Percentiles rank a stretch among this genome's conserved stretches.
These are phyloP conservation scores for Protonemura montana DNA, from an alignment of 2,888 invertebrate genomes.

Conservation along the genomic window DNA sequence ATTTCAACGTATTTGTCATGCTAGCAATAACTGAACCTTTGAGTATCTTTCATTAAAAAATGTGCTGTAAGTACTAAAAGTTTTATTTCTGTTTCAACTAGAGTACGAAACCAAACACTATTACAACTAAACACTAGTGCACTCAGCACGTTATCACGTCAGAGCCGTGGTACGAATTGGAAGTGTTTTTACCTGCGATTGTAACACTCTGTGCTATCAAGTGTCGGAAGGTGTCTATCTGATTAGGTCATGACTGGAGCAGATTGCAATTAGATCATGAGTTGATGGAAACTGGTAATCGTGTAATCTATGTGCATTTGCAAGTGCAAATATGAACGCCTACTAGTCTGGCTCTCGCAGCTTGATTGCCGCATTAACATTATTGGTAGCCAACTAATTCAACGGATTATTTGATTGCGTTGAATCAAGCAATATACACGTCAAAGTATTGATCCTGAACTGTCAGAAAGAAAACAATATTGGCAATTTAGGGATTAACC, in stretches of 20 bases:
- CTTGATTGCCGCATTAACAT: neutral
- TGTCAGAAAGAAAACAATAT: neutral
- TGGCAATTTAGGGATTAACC: neutral
- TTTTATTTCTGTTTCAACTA: no score
- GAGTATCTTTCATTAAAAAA: no score
- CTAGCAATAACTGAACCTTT: no score
- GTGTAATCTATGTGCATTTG: neutral
- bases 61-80: no score
- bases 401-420: neutral
- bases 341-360: neutral
- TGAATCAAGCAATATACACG: conserved; percentile 28
- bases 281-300: neutral
- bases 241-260: neutral
- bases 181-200: no score
- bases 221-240: neutral
- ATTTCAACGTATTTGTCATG: no score
- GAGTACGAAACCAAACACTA: no score
- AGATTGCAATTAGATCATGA: conserved; percentile 1
- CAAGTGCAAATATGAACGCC: neutral
- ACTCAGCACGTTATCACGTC: no score
- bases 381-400: neutral
- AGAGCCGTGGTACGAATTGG: no score
- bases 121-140: no score
- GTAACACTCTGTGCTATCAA: no score
- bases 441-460: conserved; percentile 15